Conservation (phyloP, 1,140 invertebrate species). For the Triops cancriformis region DNA sequence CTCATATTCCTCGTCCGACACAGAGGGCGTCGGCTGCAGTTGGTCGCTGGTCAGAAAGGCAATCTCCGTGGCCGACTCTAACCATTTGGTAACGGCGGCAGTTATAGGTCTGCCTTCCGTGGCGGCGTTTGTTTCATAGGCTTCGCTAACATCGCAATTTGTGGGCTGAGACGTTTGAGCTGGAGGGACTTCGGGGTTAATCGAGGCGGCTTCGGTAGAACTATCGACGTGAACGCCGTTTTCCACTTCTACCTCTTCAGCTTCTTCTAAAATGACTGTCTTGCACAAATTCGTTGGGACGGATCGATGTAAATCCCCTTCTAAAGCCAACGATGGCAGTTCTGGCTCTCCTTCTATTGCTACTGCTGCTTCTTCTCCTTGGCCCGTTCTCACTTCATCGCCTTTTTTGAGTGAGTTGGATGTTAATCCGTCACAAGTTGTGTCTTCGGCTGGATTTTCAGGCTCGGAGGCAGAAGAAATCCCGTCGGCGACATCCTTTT, state of each 20-base stretch:
- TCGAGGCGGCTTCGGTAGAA: neutral
- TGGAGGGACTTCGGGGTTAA: conserved; percentile 3
- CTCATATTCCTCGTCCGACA: conserved; percentile 29
- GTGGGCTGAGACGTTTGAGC: neutral
- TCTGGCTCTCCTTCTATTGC: conserved; percentile 29
- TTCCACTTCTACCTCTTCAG: conserved; percentile 19
- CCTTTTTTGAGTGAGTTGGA: neutral
- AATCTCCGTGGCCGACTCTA: conserved; percentile 32
- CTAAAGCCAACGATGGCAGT: neutral
- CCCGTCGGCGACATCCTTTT: conserved; percentile 13
- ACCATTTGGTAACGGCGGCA: conserved; percentile 42
- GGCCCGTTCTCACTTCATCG: neutral
- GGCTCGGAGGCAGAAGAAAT: conserved; percentile 9
- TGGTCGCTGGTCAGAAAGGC: conserved; percentile 28
- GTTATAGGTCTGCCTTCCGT: conserved; percentile 36
- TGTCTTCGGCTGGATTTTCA: neutral
- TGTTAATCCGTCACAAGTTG: neutral
- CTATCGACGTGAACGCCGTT: neutral
- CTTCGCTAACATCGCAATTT: neutral
- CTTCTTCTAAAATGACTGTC: conserved; percentile 28
- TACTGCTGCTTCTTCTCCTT: neutral
- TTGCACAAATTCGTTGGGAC: conserved; percentile 20
- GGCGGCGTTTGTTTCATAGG: neutral
- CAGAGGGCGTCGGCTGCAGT: conserved; percentile 29
- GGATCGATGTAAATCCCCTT: conserved; percentile 2